Base-by-base conservation (phyloP, 2,888 invertebrate genomes). In the Drosophila mettleri region DNA sequence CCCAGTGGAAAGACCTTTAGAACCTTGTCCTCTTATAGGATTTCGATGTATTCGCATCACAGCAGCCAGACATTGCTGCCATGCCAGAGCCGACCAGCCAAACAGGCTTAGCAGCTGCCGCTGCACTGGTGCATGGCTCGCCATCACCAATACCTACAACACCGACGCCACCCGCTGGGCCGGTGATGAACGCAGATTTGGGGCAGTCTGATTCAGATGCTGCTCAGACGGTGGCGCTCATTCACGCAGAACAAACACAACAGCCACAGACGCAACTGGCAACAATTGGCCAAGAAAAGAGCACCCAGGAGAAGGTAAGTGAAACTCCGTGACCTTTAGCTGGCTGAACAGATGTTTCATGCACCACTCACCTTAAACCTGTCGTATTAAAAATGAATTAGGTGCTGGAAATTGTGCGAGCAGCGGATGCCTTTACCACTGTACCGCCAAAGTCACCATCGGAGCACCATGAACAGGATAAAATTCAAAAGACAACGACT, bases 361-460 rank as follows among this genome's bases (percentile, higher is more conserved):
- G 10, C 20, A 8, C 12, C 10, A 31, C n/a, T 14, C 9, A 14
- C 20, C 20, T 43, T 41, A 49, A 31, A 20, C 43, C 16, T 58
- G 49, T 70, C 49, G 64, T 54, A 55, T 33, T 64, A 34, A 22
- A 62, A 52, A 49, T 33, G 62, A 69, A 79, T 80, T 78, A 96
- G 96, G 97, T 97, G 75, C 93, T 97, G 93, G 97, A 98, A 91
- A 97, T 98, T 84, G 97, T 98, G 60, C 94, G 97, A 91, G 97
- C 97, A 62, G 97, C 97, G 55, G 92, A 92, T 74, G 90, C 90
- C 52, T 89, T 90, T 49, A 90, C 90, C 49, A 84, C 89, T 59
- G 90, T 92, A 75, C 94, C 94, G 54, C 97, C 97, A 27, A 96
- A 95, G 86, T 97, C 97, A 59, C 97, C 97, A 46, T 94, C 94